These are phyloP conservation scores for Perizoma flavofasciatum DNA, from an alignment of 2,888 invertebrate species.

Conservation along the genomic window DNA sequence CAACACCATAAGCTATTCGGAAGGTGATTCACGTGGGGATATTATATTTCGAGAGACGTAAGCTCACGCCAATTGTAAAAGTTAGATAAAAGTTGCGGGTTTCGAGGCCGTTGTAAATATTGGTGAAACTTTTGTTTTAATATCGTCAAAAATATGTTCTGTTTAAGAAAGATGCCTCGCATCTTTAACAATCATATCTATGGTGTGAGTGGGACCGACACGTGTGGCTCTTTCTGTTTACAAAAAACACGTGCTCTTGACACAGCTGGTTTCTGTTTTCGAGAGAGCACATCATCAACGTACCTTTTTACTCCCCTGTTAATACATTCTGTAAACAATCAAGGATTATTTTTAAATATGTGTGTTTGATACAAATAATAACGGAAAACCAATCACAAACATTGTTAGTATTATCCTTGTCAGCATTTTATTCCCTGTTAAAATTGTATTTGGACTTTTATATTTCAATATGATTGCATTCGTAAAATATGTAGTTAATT, in stretches of 20 bases:
- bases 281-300: slow-evolving; percentile 32
- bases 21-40: slow-evolving; percentile 61
- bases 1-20: slow-evolving; percentile 56
- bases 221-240: slow-evolving; percentile 53
- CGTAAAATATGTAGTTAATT: background rate
- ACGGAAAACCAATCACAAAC: too few species aligned
- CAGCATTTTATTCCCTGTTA: background rate
- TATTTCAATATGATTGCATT: background rate
- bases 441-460: background rate
- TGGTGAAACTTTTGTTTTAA: slow-evolving; percentile 17
- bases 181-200: slow-evolving; percentile 10
- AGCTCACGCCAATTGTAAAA: slow-evolving; percentile 40
- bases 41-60: slow-evolving; percentile 54
- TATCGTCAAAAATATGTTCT: slow-evolving; percentile 5
- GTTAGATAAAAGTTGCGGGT: slow-evolving; percentile 30
- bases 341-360: slow-evolving; percentile 3
- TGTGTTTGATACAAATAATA: background rate
- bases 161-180: slow-evolving; percentile 4
- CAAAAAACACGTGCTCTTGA: slow-evolving; percentile 59
- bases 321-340: slow-evolving; percentile 20
- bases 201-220: slow-evolving; percentile 36
- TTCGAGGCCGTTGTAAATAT: slow-evolving; percentile 22
- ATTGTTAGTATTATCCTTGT: slow-evolving; percentile 3
- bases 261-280: slow-evolving; percentile 57
- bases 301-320: slow-evolving; percentile 28